A percentile compares a stretch with the other conserved stretches of the same genome.
Conservation (phyloP, 2,113 vertebrate genomes). For the Lethenteron reissneri region DNA sequence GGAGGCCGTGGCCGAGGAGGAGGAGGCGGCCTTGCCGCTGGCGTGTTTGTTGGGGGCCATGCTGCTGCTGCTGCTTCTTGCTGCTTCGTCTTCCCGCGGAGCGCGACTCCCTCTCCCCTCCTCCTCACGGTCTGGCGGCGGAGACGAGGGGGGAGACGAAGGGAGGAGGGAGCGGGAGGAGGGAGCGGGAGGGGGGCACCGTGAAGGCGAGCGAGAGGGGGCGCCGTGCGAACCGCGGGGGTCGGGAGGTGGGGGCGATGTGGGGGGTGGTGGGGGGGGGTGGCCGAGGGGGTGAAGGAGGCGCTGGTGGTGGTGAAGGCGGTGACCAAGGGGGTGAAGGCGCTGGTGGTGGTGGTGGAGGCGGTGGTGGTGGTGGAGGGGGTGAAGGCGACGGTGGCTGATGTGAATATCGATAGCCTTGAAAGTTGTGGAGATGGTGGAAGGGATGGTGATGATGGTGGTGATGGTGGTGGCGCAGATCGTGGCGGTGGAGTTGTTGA, state of each 20-base stretch:
- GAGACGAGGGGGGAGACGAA: constrained; percentile 17
- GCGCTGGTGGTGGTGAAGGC: too few relatives aligned
- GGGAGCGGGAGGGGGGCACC: constrained; percentile 7
- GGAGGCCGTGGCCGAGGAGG: constrained; percentile 29
- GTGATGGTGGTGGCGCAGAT: too few relatives aligned
- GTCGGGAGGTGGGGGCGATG: neutral
- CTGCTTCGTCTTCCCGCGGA: too few relatives aligned
- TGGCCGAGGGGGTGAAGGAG: constrained; percentile 17
- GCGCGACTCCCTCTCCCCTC: too few relatives aligned
- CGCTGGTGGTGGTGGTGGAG: too few relatives aligned
- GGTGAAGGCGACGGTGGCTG: too few relatives aligned
- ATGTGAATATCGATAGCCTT: too few relatives aligned
- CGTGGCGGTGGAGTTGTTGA: too few relatives aligned
- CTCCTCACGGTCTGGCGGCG: constrained; percentile 8
- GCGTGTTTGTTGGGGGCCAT: constrained; percentile 36
- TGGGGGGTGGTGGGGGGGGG: constrained; percentile 9
- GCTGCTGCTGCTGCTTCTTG: constrained; percentile 3
- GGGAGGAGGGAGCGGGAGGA: constrained; percentile 8
- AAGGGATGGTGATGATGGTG: too few relatives aligned
- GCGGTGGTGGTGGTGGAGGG: too few relatives aligned
- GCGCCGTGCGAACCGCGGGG: neutral
- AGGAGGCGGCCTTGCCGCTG: constrained; percentile 32
- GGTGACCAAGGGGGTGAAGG: too few relatives aligned
- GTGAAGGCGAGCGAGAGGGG: constrained; percentile 2
- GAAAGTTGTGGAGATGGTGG: too few relatives aligned